Evolutionary conservation across 2,113 vertebrate species (phyloP), one percentile per base, ranked within the genome.

Genomic region (Aspidoscelis tigris): DNA sequence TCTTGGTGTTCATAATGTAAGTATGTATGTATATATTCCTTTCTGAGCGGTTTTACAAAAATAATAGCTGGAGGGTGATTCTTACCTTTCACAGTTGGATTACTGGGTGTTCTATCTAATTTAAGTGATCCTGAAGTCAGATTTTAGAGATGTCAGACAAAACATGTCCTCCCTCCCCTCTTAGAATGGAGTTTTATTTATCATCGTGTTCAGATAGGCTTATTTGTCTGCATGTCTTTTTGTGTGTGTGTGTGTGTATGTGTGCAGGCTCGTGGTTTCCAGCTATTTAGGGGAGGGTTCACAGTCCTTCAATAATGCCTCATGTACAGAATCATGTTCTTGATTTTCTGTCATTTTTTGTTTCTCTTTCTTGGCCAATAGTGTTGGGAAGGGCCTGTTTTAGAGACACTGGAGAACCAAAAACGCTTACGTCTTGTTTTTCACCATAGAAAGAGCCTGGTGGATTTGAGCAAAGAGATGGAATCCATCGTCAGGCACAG

Each of bases 51-150:
- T 75, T 73, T 50, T 33, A 50, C n/a, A 73, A 69, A 81, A 87
- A 87, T 84, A 83, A 4, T 47, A n/a, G 83, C 16, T 44, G 21
- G 79, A 72, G 80, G 76, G 80, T 44, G 70, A 0, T 79, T 68
- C 70, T 88, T 85, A 84, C 89, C 47, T 74, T 2, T 89, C 86
- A 80, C 64, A 3, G 0, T 5, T 82, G 86, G 24, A 81, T 70
- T 76, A 1, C 58, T 65, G 75, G 87, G 65, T 90, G 86, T 82
- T 80, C 65, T 85, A 16, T 82, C 72, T 71, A 50, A 39, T 82
- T 33, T 50, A 53, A 50, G 10, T 39, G 61, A 65, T 80, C 18
- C 14, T 33, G 7, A 50, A 3, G 77, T 22, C 80, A 68, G 58
- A 7, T 53, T 80, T 39, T 66, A 74, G 44, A 44, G 69, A 80